phyloP scores from a whole-genome alignment of 64 coral and sea anemone genomes.

The Astreopora myriophthalma region DNA sequence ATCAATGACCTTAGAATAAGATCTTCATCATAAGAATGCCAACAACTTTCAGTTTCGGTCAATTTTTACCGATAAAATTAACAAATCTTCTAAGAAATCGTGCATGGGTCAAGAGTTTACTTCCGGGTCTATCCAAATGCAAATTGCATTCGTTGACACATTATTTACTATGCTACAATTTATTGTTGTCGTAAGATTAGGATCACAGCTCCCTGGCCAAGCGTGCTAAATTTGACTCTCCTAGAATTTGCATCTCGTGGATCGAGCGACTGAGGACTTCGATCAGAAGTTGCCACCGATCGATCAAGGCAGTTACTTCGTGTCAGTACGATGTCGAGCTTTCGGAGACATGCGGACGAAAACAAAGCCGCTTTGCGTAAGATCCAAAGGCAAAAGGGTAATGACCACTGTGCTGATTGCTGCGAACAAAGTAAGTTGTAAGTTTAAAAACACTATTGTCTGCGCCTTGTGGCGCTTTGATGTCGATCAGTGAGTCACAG shows the following conservation, averaged over 20 bases:
- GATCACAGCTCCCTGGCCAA: neutral
- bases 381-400: neutral
- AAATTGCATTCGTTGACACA: neutral
- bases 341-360: neutral
- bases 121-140: neutral
- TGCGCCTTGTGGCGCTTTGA: no score
- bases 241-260: neutral
- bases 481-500: no score
- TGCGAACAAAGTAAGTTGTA: neutral
- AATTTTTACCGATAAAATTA: no score
- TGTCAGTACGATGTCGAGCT: neutral
- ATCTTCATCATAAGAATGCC: no score
- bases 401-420: slow-evolving; percentile 11
- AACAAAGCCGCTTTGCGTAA: neutral
- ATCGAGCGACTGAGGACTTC: neutral
- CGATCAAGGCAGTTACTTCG: neutral
- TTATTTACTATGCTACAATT: neutral
- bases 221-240: neutral
- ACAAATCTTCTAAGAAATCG: no score
- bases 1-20: no score
- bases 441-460: neutral
- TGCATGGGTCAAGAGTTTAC: neutral
- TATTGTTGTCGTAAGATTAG: neutral
- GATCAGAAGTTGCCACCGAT: neutral
- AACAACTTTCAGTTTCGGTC: no score